Percentiles rank a stretch among this genome's conserved stretches.
Evolutionary conservation across 1,140 invertebrate species (phyloP).

Genomic region (Drosophila mayri): DNA sequence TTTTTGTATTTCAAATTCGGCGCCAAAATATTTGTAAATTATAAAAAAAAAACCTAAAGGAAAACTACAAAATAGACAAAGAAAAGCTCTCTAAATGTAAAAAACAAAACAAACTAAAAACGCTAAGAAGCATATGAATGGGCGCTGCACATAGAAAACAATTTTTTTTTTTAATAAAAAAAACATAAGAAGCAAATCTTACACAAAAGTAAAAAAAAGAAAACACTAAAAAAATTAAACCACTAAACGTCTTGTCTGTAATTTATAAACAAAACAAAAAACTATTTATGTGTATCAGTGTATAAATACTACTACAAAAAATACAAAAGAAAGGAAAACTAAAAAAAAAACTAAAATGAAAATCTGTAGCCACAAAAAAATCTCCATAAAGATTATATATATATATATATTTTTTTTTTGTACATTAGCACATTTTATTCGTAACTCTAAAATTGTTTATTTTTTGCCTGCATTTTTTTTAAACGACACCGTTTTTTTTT

Average conservation of each 20-base stretch:
- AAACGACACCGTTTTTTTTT: slow-evolving; percentile 51
- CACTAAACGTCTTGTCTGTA: slow-evolving; percentile 78
- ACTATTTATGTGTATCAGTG: slow-evolving; percentile 67
- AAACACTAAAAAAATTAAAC: slow-evolving; percentile 41
- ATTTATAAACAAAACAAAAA: slow-evolving; percentile 60
- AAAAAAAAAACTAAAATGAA: slow-evolving; percentile 1
- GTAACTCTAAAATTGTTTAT: slow-evolving; percentile 46
- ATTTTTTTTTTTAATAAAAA: slow-evolving; percentile 60
- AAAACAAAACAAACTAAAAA: slow-evolving; percentile 19
- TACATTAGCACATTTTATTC: slow-evolving; percentile 77
- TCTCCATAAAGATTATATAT: slow-evolving; percentile 24
- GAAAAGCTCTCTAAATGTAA: slow-evolving; percentile 68
- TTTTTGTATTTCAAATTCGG: slow-evolving; percentile 60
- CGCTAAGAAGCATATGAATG: slow-evolving; percentile 49
- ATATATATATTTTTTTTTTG: slow-evolving; percentile 63
- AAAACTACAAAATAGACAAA: slow-evolving; percentile 49
- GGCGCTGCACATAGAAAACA: slow-evolving; percentile 76
- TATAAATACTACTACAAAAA: slow-evolving; percentile 51
- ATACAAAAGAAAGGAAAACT: slow-evolving; percentile 26
- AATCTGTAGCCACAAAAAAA: slow-evolving; percentile 57
- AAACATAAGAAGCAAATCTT: slow-evolving; percentile 11
- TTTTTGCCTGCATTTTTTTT: slow-evolving; percentile 58
- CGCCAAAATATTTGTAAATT: slow-evolving; percentile 81
- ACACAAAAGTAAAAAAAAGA: slow-evolving; percentile 20
- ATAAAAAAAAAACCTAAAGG: slow-evolving; percentile 47